Conservation (phyloP, 2,797 vertebrate genomes). For the Sparus aurata region DNA sequence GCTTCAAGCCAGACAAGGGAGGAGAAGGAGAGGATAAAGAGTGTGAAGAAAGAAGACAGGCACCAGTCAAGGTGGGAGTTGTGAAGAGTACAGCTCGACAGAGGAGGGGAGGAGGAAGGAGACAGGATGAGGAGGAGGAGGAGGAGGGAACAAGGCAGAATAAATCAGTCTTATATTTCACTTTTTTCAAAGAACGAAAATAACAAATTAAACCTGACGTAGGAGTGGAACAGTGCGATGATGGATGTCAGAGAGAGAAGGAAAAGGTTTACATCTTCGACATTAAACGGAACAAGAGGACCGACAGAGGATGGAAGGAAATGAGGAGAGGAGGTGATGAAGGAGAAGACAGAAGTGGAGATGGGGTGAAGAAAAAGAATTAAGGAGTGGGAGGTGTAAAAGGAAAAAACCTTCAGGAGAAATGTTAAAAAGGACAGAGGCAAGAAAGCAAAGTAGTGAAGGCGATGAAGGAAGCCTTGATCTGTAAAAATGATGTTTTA, state of each 20-base stretch:
- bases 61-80: conserved; percentile 32
- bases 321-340: neutral
- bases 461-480: neutral
- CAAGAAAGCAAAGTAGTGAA: neutral
- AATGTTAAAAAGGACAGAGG: neutral
- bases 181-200: neutral
- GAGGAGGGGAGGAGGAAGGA: neutral
- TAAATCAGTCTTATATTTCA: neutral
- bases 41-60: conserved; percentile 37
- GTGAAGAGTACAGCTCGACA: conserved; percentile 10
- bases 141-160: neutral
- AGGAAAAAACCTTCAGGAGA: neutral
- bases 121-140: neutral
- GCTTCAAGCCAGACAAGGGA: conserved; percentile 54
- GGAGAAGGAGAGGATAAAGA: conserved; percentile 34
- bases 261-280: neutral
- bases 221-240: neutral
- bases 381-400: neutral
- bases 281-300: neutral
- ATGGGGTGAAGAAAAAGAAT: neutral
- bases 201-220: neutral
- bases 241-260: neutral
- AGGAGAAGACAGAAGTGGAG: neutral
- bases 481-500: neutral
- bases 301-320: neutral